Evolutionary conservation across 64 coral and sea anemone genomes (phyloP).

Genomic region (Astreopora myriophthalma): DNA sequence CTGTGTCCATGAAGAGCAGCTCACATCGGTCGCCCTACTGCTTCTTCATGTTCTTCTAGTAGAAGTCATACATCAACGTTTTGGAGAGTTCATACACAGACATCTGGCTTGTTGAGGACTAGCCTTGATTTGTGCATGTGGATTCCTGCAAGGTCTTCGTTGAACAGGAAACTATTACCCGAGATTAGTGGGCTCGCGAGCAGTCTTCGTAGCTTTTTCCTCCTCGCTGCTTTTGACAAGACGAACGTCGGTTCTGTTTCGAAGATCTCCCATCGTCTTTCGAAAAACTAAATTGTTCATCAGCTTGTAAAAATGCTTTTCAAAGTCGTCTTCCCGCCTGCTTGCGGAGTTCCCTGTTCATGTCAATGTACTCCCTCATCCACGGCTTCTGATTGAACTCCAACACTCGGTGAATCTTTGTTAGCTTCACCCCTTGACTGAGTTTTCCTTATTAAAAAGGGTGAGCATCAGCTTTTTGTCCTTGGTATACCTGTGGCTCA

Average conservation of each 20-base stretch:
- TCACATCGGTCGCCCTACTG: neutral
- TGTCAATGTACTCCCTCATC: neutral
- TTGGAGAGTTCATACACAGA: no score
- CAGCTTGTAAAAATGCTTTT: neutral
- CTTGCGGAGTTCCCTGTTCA: neutral
- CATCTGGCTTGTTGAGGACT: neutral
- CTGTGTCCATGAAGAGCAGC: conserved; percentile 33
- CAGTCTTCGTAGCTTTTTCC: neutral
- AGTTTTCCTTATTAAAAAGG: no score
- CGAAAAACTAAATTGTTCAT: neutral
- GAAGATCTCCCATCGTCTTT: neutral
- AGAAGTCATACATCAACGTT: neutral
- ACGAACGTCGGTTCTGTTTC: neutral
- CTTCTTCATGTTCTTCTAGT: neutral
- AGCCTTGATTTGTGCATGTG: neutral
- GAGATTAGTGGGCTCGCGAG: neutral
- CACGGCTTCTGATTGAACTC: neutral
- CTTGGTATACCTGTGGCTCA: no score
- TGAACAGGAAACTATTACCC: neutral
- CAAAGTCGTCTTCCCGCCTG: neutral
- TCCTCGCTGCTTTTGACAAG: neutral
- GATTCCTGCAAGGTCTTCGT: neutral
- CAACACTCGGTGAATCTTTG: neutral
- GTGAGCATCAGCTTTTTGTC: no score
- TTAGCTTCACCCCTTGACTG: no score